Conservation (phyloP, 2,113 vertebrate species). For the Rhegmatorhina hoffmannsi region DNA sequence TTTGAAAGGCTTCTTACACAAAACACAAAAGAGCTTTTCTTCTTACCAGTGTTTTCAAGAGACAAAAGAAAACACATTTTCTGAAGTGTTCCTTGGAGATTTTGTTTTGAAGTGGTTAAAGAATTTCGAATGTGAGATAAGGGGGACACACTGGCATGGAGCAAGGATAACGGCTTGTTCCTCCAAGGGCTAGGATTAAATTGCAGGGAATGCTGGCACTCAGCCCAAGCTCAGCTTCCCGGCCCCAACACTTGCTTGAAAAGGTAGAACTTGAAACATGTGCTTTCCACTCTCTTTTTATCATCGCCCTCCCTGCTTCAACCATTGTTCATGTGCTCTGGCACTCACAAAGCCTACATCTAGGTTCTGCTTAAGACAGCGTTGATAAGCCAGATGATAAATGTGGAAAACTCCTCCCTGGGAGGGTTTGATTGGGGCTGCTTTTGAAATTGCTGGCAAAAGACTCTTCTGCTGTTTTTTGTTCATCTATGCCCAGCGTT, state of each 20-base stretch:
- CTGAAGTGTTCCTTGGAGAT: slow-evolving; percentile 61
- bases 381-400: slow-evolving; percentile 36
- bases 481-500: neutral
- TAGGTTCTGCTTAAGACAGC: slow-evolving; percentile 39
- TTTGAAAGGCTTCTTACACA: slow-evolving; percentile 48
- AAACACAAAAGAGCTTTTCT: slow-evolving; percentile 59
- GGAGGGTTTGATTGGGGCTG: neutral
- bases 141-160: slow-evolving; percentile 52
- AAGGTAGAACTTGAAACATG: slow-evolving; percentile 65
- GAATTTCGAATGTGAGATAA: slow-evolving; percentile 60
- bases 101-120: slow-evolving; percentile 66
- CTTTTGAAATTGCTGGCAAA: neutral
- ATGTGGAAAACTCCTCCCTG: slow-evolving; percentile 57
- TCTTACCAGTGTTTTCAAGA: slow-evolving; percentile 58
- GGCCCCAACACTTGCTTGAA: slow-evolving; percentile 36
- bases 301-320: neutral
- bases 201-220: slow-evolving; percentile 51
- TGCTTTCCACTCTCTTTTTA: slow-evolving; percentile 51
- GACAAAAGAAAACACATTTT: slow-evolving; percentile 72
- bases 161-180: slow-evolving; percentile 51
- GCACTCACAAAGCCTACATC: slow-evolving; percentile 34
- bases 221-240: slow-evolving; percentile 14
- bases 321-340: slow-evolving; percentile 56
- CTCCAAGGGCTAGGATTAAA: slow-evolving; percentile 57
- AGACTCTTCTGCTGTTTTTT: neutral